phyloP scores from a whole-genome alignment of 1,140 invertebrate species.

The Lineus longissimus region DNA sequence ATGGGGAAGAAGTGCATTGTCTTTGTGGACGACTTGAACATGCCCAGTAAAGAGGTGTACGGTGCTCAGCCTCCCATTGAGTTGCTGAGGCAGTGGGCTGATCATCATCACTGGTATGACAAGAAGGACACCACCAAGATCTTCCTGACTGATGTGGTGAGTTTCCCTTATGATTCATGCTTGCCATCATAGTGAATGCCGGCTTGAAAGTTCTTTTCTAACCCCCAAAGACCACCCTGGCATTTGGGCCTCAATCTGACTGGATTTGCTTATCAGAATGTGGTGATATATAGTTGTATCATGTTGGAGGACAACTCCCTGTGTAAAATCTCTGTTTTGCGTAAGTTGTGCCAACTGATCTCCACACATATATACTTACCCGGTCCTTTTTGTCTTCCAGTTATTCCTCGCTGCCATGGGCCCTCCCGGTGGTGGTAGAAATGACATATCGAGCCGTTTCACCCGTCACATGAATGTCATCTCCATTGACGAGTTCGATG shows the following conservation, averaged over 20 bases:
- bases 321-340: too few species aligned
- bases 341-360: too few species aligned
- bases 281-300: too few species aligned
- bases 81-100: constrained; percentile 53
- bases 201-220: too few species aligned
- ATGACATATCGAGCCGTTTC: constrained; percentile 52
- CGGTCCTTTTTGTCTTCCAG: too few species aligned
- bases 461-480: constrained; percentile 53
- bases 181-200: background rate
- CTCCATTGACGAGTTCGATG: constrained; percentile 54
- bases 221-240: too few species aligned
- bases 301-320: too few species aligned
- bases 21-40: constrained; percentile 56
- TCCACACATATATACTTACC: too few species aligned
- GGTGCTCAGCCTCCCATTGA: constrained; percentile 56
- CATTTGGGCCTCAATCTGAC: too few species aligned
- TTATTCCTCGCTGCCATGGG: constrained; percentile 55
- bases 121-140: constrained; percentile 53
- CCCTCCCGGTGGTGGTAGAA: constrained; percentile 53
- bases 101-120: constrained; percentile 56
- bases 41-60: constrained; percentile 56
- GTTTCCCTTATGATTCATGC: constrained; percentile 31
- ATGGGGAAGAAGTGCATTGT: constrained; percentile 55
- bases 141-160: constrained; percentile 59
- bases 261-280: too few species aligned